These are phyloP conservation scores for Eurytoma californica DNA, from an alignment of 2,888 invertebrate species.

Conservation along the genomic window DNA sequence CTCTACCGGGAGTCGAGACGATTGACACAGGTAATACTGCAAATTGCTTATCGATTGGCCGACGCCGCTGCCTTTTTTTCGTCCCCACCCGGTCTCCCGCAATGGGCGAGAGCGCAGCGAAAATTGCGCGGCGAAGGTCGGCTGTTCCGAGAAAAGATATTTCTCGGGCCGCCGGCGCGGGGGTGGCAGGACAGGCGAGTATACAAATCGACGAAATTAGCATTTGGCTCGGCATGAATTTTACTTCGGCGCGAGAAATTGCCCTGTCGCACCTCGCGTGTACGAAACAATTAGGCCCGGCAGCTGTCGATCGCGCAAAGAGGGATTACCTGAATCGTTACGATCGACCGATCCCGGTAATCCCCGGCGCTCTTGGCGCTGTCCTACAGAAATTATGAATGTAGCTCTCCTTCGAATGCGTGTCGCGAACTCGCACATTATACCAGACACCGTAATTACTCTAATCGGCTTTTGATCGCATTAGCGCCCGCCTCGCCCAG, in stretches of 20 bases:
- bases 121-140: constrained; percentile 10
- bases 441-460: constrained; percentile 44
- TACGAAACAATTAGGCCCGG: constrained; percentile 15
- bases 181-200: not conserved
- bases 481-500: constrained; percentile 16
- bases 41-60: constrained; percentile 47
- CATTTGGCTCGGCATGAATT: constrained; percentile 8
- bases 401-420: not conserved
- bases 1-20: not conserved
- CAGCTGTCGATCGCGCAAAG: not conserved
- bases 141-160: constrained; percentile 32
- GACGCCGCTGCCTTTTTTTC: constrained; percentile 17
- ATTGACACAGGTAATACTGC: constrained; percentile 20
- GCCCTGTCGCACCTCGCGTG: constrained; percentile 22
- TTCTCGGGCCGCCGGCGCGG: not conserved
- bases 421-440: constrained; percentile 1
- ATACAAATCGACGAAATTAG: constrained; percentile 37
- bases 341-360: not conserved
- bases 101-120: constrained; percentile 7
- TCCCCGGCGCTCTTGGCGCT: no score
- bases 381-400: constrained; percentile 15
- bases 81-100: not conserved
- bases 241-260: constrained; percentile 3
- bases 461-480: constrained; percentile 45
- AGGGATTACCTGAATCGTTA: not conserved